Percentiles rank a stretch among this genome's conserved stretches.
Conservation (phyloP, 2,888 invertebrate genomes). For the Cactoblastis cactorum region DNA sequence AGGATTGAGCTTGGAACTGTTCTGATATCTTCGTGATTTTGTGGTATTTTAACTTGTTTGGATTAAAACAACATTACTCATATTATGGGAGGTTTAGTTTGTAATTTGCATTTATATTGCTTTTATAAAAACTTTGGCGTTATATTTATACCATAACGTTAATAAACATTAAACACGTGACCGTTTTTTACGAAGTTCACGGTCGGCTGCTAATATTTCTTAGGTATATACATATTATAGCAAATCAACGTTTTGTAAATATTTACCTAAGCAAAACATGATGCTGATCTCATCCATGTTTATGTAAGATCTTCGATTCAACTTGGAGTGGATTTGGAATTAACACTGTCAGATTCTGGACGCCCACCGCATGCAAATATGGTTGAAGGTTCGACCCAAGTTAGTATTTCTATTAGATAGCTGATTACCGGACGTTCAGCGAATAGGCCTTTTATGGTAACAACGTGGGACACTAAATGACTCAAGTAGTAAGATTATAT, state of each 20-base stretch:
- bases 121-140: background rate
- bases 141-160: background rate
- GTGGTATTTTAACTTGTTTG: background rate
- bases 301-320: conserved; percentile 48
- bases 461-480: conserved; percentile 10
- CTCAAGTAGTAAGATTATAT: conserved; percentile 13
- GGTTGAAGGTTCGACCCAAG: conserved; percentile 34
- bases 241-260: conserved; percentile 44
- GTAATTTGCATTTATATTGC: background rate
- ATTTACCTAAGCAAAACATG: conserved; percentile 31
- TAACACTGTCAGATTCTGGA: conserved; percentile 30
- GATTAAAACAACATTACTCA: no score
- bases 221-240: conserved; percentile 13
- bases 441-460: conserved; percentile 3
- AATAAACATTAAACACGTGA: background rate
- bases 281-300: conserved; percentile 61
- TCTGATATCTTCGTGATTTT: background rate
- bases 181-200: conserved; percentile 37
- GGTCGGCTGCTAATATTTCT: conserved; percentile 25
- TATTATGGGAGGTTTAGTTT: background rate
- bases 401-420: conserved; percentile 35
- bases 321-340: conserved; percentile 35
- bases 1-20: background rate
- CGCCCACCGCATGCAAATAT: conserved; percentile 52
- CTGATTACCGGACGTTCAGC: conserved; percentile 34